phyloP scores from a whole-genome alignment of 1,140 invertebrate genomes.

The Drosophila gunungcola region DNA sequence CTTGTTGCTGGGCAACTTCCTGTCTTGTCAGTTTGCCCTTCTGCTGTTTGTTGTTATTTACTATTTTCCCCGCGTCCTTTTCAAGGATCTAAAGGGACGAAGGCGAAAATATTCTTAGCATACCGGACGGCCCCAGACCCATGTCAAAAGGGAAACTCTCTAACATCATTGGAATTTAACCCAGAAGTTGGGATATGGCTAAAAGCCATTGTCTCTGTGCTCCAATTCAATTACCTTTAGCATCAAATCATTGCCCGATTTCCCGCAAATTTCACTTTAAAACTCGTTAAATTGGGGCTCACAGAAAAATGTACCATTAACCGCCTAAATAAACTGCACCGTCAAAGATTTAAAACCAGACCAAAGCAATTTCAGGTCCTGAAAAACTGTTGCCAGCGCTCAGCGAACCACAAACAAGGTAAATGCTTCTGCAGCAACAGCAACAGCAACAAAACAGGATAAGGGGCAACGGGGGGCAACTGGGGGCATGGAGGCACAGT shows the following conservation, averaged over 20 bases:
- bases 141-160: conserved; percentile 32
- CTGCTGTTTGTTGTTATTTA: conserved; percentile 72
- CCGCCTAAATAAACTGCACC: conserved; percentile 63
- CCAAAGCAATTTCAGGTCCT: conserved; percentile 74
- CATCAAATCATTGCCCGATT: conserved; percentile 9
- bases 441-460: conserved; percentile 58
- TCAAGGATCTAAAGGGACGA: conserved; percentile 42
- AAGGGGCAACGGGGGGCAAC: conserved; percentile 30
- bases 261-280: conserved; percentile 47
- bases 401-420: conserved; percentile 77
- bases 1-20: conserved; percentile 34
- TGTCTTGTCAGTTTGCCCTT: conserved; percentile 50
- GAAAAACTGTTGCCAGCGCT: conserved; percentile 71
- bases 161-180: conserved; percentile 24
- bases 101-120: conserved; percentile 24
- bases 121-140: conserved; percentile 27
- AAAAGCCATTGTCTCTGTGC: conserved; percentile 14
- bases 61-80: conserved; percentile 64
- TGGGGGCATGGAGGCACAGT: conserved; percentile 24
- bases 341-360: conserved; percentile 63
- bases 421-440: conserved; percentile 76
- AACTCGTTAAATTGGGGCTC: conserved; percentile 28
- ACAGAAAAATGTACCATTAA: conserved; percentile 41
- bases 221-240: conserved; percentile 13
- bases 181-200: conserved; percentile 1